These are phyloP conservation scores for Neoascia interrupta DNA, from an alignment of 2,888 invertebrate genomes.

Conservation along the genomic window DNA sequence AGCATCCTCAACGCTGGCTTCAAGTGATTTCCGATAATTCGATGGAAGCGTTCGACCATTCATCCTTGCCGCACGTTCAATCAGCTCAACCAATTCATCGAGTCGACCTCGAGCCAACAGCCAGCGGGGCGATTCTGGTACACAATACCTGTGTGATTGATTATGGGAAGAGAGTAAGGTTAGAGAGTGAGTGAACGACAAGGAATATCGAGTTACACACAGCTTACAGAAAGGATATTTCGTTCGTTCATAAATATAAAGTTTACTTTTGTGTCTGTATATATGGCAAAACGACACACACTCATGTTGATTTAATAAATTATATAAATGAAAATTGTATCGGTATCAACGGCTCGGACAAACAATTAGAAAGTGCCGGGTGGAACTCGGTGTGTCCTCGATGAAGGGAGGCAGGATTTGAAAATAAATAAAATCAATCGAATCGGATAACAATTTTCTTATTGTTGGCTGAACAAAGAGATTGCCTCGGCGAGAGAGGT, in stretches of 20 bases:
- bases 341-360: conserved; percentile 45
- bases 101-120: conserved; percentile 85
- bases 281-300: conserved; percentile 12
- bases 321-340: conserved; percentile 65
- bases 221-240: conserved; percentile 24
- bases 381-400: not conserved
- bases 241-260: conserved; percentile 13
- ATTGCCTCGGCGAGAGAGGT: conserved; percentile 27
- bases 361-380: conserved; percentile 47
- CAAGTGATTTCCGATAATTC: conserved; percentile 84
- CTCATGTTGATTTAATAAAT: conserved; percentile 65
- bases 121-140: conserved; percentile 91
- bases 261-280: not conserved
- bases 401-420: conserved; percentile 6
- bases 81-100: conserved; percentile 83
- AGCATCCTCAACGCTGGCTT: conserved; percentile 72
- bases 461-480: conserved; percentile 65
- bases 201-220: not conserved
- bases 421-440: conserved; percentile 65
- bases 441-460: conserved; percentile 55
- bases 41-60: conserved; percentile 84
- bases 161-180: conserved; percentile 35
- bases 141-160: conserved; percentile 82
- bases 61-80: conserved; percentile 84
- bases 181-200: too few relatives aligned